Percentiles rank a stretch among this genome's conserved stretches.
These are phyloP conservation scores for Centropristis striata DNA, from an alignment of 2,113 vertebrate genomes.

Conservation along the genomic window DNA sequence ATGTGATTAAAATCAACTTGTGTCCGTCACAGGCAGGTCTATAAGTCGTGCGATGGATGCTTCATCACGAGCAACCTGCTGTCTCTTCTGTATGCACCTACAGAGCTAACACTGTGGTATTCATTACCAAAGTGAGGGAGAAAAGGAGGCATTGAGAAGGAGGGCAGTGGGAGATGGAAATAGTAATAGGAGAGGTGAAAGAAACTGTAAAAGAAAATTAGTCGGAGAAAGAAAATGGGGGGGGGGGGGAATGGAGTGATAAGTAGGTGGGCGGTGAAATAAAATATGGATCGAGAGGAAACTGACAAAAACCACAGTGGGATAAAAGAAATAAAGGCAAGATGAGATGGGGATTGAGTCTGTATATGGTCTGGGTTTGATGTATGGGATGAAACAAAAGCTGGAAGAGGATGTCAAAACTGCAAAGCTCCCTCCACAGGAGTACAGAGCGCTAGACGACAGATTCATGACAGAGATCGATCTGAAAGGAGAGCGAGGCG, in stretches of 20 bases:
- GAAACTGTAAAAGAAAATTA: slow-evolving; percentile 6
- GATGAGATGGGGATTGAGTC: neutral
- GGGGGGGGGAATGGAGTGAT: neutral
- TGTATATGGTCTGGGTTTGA: neutral
- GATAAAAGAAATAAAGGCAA: slow-evolving; percentile 7
- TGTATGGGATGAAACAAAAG: neutral
- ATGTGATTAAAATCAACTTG: slow-evolving; percentile 63
- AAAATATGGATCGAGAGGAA: neutral
- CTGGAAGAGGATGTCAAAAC: slow-evolving; percentile 1
- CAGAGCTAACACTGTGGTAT: neutral
- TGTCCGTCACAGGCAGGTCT: slow-evolving; percentile 25
- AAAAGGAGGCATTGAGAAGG: neutral
- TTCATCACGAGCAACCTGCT: slow-evolving; percentile 43
- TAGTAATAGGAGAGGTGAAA: neutral
- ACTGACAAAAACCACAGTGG: neutral
- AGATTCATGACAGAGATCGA: slow-evolving; percentile 80
- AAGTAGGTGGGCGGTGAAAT: neutral
- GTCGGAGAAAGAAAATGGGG: neutral
- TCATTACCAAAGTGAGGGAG: slow-evolving; percentile 10
- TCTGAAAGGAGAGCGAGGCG: slow-evolving; percentile 72
- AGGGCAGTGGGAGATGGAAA: neutral
- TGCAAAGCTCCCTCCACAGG: neutral
- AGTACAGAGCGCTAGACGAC: slow-evolving; percentile 60
- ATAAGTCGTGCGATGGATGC: slow-evolving; percentile 49
- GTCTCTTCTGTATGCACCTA: slow-evolving; percentile 18